phyloP scores from a whole-genome alignment of 2,888 invertebrate genomes.

The Ormyrus pomaceus region DNA sequence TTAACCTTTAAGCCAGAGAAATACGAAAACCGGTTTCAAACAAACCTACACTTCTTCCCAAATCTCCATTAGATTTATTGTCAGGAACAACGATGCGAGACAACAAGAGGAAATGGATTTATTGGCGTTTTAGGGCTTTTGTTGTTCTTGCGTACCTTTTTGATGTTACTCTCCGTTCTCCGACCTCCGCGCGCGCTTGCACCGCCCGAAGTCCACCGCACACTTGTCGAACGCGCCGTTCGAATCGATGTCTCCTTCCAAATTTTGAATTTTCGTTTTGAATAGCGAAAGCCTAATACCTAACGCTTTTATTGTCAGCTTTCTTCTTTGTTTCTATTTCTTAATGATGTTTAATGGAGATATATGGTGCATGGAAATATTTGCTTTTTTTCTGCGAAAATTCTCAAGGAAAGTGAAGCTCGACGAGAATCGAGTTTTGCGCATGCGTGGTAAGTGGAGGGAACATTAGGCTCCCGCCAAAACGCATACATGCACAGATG shows the following conservation, averaged over 20 bases:
- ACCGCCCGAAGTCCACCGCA: constrained; percentile 1
- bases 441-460: not conserved
- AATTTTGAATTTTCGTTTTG: too few species aligned
- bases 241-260: too few species aligned
- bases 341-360: too few species aligned
- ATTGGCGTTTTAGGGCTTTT: not conserved
- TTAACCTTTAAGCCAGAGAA: constrained; percentile 28
- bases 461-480: constrained; percentile 23
- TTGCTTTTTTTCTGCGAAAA: not conserved
- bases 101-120: not conserved
- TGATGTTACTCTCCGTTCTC: not conserved
- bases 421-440: not conserved
- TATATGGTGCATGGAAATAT: too few species aligned
- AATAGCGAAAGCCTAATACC: too few species aligned
- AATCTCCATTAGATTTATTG: not conserved
- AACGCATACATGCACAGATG: not conserved
- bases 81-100: not conserved
- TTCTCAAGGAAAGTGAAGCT: constrained; percentile 7
- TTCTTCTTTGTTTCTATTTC: too few species aligned
- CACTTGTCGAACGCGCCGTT: too few species aligned
- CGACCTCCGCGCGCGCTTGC: constrained; percentile 9
- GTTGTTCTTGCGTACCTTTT: not conserved
- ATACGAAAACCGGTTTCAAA: not conserved
- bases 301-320: too few species aligned
- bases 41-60: not conserved